Percentiles rank a stretch among this genome's conserved stretches.
Evolutionary conservation across 2,797 vertebrate genomes (phyloP).

Genomic region (Onychomys arenicola): DNA sequence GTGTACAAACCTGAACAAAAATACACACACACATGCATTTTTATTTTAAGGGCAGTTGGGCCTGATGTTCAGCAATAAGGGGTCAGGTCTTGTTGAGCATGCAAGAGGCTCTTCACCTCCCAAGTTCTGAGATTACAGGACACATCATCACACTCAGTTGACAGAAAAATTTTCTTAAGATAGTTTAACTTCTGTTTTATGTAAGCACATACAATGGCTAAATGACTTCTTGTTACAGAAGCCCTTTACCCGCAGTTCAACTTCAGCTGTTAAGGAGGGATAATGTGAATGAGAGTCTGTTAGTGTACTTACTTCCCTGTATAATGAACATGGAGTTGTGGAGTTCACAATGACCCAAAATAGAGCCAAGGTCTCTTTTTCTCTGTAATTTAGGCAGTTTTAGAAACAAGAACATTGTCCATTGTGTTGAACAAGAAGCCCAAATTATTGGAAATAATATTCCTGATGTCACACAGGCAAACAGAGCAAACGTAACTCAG

Average conservation of each 20-base stretch:
- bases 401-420: neutral
- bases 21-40: neutral
- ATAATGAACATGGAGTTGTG: neutral
- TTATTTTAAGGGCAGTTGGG: neutral
- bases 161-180: neutral
- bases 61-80: neutral
- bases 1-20: neutral
- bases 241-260: neutral
- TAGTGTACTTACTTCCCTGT: neutral
- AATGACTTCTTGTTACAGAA: neutral
- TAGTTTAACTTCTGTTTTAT: neutral
- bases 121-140: neutral
- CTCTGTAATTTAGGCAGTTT: neutral
- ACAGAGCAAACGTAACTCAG: neutral
- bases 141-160: neutral
- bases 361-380: fast-evolving
- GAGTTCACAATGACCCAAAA: neutral
- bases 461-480: neutral
- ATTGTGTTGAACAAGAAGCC: neutral
- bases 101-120: neutral
- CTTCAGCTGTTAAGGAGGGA: neutral
- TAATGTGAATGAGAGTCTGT: neutral
- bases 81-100: neutral
- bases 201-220: neutral
- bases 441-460: neutral